Evolutionary conservation across 2,797 vertebrate species (phyloP).

Genomic region (Macropodus opercularis): DNA sequence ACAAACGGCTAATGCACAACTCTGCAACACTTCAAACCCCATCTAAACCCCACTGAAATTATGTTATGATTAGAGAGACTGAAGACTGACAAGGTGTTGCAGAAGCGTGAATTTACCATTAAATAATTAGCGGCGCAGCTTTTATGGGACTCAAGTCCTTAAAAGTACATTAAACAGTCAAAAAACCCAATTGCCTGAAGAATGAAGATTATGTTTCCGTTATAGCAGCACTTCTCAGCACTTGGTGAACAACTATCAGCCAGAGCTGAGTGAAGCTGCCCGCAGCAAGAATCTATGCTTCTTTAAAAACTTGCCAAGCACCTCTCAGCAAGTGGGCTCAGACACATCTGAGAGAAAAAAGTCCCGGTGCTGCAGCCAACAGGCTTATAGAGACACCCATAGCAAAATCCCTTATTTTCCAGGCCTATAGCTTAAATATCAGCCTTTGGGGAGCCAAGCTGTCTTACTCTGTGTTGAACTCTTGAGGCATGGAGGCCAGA

Average conservation of each 20-base stretch:
- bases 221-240: constrained; percentile 24
- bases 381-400: constrained; percentile 52
- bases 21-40: background rate
- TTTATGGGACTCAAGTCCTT: constrained; percentile 7
- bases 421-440: constrained; percentile 64
- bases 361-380: constrained; percentile 47
- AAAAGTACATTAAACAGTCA: constrained; percentile 34
- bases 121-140: constrained; percentile 15
- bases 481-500: constrained; percentile 45
- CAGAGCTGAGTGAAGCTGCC: constrained; percentile 41
- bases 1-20: too few relatives aligned
- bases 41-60: background rate
- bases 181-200: constrained; percentile 18
- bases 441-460: constrained; percentile 46
- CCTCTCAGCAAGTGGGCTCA: constrained; percentile 52
- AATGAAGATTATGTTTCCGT: constrained; percentile 32
- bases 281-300: constrained; percentile 49
- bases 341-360: constrained; percentile 48
- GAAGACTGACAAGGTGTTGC: background rate
- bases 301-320: constrained; percentile 56
- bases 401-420: constrained; percentile 62
- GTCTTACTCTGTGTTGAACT: constrained; percentile 62
- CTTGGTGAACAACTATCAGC: constrained; percentile 33
- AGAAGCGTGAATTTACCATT: background rate
- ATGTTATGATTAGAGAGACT: background rate